Evolutionary conservation across 2,888 invertebrate genomes (phyloP), one percentile per base, ranked within the genome.

Genomic region (Capitulum mitella): DNA sequence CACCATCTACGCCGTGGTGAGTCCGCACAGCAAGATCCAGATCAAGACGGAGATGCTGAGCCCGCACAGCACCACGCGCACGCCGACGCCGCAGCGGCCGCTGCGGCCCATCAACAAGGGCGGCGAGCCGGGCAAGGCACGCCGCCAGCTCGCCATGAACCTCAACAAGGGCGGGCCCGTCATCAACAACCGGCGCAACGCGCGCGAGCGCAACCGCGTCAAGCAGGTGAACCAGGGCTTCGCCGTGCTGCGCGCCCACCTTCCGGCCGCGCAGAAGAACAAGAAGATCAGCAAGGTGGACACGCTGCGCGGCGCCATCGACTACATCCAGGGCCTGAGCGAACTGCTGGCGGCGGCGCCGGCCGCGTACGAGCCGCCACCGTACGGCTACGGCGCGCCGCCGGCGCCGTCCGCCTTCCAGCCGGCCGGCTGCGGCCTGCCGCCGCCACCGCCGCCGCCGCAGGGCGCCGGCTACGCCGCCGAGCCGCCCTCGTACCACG

Each of bases 211-310:
- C 83, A 97, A 97, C 85, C 90, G 97, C 83, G 97, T 97, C 83
- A 95, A 95, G 81, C 95, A 95, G 89, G 95, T 95, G 83, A 95
- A 95, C 88, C 94, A 94, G 85, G 95, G 95, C 82, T 96, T 95
- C 85, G 93, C 94, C 29, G 93, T 93, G 76, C 89, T 96, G 34
- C 89, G 95, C 51, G 93, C 94, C 83, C 94, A 95, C 85, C 93
- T 96, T 82, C 96, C 95, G 0, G 81, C 90, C 19, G 81, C 83
- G 22, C 82, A 82, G 29, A 84, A 84, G 64, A 83, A 82, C 78
- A 84, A 85, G 82, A 85, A 85, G 80, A 83, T 85, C 83, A 83
- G 83, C 82, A 85, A 85, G 80, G 85, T 85, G 80, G 96, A 96
- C 84, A 96, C 96, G 0, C 87, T 96, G 74, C 88, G 92, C 82